Conservation (phyloP, 2,113 vertebrate species). For the Crotalus horridus region DNA sequence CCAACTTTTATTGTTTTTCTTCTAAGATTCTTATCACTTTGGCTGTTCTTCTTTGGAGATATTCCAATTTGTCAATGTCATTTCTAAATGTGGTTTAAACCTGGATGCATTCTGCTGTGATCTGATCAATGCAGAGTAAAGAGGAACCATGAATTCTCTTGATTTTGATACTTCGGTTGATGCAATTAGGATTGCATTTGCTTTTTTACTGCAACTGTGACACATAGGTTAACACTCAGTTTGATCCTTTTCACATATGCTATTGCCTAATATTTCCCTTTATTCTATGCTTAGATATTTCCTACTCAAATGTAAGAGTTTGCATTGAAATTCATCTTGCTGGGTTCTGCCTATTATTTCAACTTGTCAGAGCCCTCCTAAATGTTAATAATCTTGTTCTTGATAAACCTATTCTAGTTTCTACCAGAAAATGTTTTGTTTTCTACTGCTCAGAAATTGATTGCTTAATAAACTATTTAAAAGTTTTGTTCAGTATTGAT, state of each 20-base stretch:
- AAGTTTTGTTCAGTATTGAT: not conserved
- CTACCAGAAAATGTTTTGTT: not conserved
- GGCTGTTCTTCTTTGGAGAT: not conserved
- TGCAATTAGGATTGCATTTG: not conserved
- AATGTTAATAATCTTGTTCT: not conserved
- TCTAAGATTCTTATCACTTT: not conserved
- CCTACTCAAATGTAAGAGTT: not conserved
- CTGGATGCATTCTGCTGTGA: not conserved
- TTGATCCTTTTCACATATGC: not conserved
- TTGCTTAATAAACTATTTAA: not conserved
- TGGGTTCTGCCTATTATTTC: not conserved
- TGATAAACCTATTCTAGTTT: not conserved
- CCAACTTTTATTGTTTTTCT: not conserved
- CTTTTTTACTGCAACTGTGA: not conserved
- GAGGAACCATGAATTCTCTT: not conserved
- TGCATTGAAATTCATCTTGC: not conserved
- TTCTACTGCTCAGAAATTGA: not conserved
- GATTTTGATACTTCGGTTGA: not conserved
- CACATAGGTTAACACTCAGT: not conserved
- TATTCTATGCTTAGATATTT: not conserved
- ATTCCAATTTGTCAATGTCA: not conserved
- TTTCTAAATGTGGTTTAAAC: not conserved
- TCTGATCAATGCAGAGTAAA: not conserved
- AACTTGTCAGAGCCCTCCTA: not conserved
- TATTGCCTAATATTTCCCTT: not conserved